A percentile compares a stretch with the other conserved stretches of the same genome.
These are phyloP conservation scores for Ahaetulla prasina DNA, from an alignment of 2,113 vertebrate genomes.

Conservation along the genomic window DNA sequence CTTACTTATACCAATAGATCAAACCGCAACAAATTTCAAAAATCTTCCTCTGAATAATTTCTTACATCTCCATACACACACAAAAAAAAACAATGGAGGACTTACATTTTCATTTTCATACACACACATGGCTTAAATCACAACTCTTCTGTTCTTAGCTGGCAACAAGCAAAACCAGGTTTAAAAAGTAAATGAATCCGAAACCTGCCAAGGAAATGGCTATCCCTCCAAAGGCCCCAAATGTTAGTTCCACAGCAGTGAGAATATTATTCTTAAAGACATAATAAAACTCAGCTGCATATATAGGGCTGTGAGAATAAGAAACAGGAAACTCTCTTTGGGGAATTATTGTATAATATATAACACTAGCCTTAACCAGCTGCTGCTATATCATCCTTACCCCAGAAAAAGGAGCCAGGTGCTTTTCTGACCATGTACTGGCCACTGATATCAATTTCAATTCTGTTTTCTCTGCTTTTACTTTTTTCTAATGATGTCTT, in stretches of 20 bases:
- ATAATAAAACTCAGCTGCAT: conserved; percentile 4
- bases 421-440: background rate
- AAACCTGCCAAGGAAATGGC: background rate
- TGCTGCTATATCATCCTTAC: background rate
- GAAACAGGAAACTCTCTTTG: background rate
- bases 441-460: conserved; percentile 14
- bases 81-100: too few relatives aligned
- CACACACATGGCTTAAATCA: background rate
- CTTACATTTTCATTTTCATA: background rate
- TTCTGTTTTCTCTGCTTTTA: background rate
- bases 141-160: background rate
- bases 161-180: background rate
- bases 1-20: background rate
- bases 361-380: conserved; percentile 2
- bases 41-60: background rate
- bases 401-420: conserved; percentile 7
- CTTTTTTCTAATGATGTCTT: background rate
- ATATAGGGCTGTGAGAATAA: conserved; percentile 9
- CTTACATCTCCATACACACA: background rate
- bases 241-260: background rate
- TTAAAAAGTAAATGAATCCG: background rate
- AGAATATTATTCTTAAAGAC: background rate
- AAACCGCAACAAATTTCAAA: background rate
- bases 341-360: conserved; percentile 9
- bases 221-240: conserved; percentile 8